Evolutionary conservation across 2,113 vertebrate genomes (phyloP), one percentile per base, ranked within the genome.

Genomic region (Lanius ludovicianus): DNA sequence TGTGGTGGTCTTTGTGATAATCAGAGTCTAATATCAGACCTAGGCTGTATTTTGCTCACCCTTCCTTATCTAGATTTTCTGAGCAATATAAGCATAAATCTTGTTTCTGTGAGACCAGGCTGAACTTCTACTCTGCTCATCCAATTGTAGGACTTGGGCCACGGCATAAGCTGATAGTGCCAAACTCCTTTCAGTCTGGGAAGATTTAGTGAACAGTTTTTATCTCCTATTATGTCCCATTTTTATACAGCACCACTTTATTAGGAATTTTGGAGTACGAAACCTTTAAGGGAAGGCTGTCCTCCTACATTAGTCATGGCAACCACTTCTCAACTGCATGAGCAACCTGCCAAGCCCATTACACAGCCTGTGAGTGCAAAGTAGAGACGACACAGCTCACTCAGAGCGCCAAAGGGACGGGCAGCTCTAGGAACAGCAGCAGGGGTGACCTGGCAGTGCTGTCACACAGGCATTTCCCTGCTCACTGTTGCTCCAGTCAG

Each of bases 321-420:
- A 84, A 64, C 8, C 8, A 16, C 8, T 57, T 52, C 49, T 62
- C 28, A 69, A 62, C 44, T 41, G 24, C 53, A 44, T 65, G 59
- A 94, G 33, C 31, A 83, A 24, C 41, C 27, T 52, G 68, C 46
- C 49, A 93, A 90, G 49, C 55, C 30, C n/a, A 28, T 64, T 60
- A 67, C 21, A 52, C 30, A 50, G 17, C 13, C 23, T 30, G 0
- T 39, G 68, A 82, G 15, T 7, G 23, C 35, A 85, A 20, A 20
- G 25, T 24, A 79, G 44, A 80, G 44, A 44, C 0, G 0, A 22
- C 11, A 33, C 35, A 71, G 42, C 47, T 79, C 0, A 0, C 18
- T 63, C 47, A 33, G 44, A 71, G 18, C 12, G 31, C 70, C 47
- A 63, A 70, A 79, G 41, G 23, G 23, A 75, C 87, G 33, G 33